Conservation (phyloP, 2,888 invertebrate species). For the Polylopha cassiicola region DNA sequence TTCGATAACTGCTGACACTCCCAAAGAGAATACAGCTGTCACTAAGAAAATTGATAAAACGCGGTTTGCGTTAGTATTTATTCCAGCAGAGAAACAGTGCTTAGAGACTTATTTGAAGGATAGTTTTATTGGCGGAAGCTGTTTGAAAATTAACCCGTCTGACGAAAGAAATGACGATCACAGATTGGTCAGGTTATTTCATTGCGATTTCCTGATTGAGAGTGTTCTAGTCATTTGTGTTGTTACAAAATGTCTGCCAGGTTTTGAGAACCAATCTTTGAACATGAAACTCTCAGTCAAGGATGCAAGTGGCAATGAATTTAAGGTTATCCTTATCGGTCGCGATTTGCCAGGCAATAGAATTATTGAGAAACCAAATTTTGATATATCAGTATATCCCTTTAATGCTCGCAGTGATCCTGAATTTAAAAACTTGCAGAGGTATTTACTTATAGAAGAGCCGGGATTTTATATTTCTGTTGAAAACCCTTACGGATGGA, state of each 20-base stretch:
- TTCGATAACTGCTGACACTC: no score
- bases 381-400: constrained; percentile 36
- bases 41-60: constrained; percentile 24
- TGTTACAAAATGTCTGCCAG: constrained; percentile 48
- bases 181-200: constrained; percentile 45
- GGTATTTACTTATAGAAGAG: constrained; percentile 49
- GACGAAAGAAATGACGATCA: constrained; percentile 37
- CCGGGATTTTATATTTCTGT: constrained; percentile 60
- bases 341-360: no score
- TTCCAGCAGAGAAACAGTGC: constrained; percentile 49
- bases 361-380: no score
- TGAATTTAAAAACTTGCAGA: constrained; percentile 39
- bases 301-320: constrained; percentile 24
- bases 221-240: constrained; percentile 49
- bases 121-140: constrained; percentile 73
- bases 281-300: constrained; percentile 40
- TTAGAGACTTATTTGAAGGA: constrained; percentile 54
- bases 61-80: constrained; percentile 36
- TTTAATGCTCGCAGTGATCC: constrained; percentile 22
- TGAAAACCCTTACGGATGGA: constrained; percentile 57
- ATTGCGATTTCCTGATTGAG: constrained; percentile 51
- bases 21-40: constrained; percentile 24
- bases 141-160: constrained; percentile 61
- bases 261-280: constrained; percentile 39
- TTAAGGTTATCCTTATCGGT: constrained; percentile 38